These are phyloP conservation scores for Leptodirus hochenwartii DNA, from an alignment of 2,888 invertebrate genomes.

Conservation along the genomic window DNA sequence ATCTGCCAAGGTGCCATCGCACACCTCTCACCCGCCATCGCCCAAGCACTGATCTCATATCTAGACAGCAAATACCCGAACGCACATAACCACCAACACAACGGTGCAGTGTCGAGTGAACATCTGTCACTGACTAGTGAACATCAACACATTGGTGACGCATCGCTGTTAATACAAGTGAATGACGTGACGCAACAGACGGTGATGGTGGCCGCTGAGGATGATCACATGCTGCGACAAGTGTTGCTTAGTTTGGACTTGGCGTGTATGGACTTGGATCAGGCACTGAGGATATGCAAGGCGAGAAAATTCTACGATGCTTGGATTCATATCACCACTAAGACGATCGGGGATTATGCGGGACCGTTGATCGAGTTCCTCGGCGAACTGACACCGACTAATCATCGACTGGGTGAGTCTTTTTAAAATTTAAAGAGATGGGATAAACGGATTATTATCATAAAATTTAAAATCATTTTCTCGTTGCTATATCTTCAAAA, in stretches of 20 bases:
- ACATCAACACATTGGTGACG: too few species aligned
- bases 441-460: too few species aligned
- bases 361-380: constrained; percentile 52
- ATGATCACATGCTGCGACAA: constrained; percentile 41
- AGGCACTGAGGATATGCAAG: constrained; percentile 35
- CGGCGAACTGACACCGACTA: constrained; percentile 30
- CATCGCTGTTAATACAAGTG: too few species aligned
- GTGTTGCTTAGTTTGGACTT: constrained; percentile 56
- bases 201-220: too few species aligned
- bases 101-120: too few species aligned
- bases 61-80: constrained; percentile 32
- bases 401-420: constrained; percentile 51
- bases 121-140: too few species aligned
- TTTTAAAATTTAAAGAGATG: too few species aligned
- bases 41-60: constrained; percentile 52
- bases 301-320: constrained; percentile 46
- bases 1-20: constrained; percentile 43
- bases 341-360: constrained; percentile 56
- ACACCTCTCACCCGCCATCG: constrained; percentile 45
- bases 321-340: constrained; percentile 58
- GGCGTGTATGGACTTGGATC: constrained; percentile 57
- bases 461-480: too few species aligned
- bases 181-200: too few species aligned
- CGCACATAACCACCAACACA: too few species aligned
- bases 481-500: too few species aligned